These are phyloP conservation scores for Oncorhynchus kisutch DNA, from an alignment of 2,113 vertebrate genomes.

Conservation along the genomic window DNA sequence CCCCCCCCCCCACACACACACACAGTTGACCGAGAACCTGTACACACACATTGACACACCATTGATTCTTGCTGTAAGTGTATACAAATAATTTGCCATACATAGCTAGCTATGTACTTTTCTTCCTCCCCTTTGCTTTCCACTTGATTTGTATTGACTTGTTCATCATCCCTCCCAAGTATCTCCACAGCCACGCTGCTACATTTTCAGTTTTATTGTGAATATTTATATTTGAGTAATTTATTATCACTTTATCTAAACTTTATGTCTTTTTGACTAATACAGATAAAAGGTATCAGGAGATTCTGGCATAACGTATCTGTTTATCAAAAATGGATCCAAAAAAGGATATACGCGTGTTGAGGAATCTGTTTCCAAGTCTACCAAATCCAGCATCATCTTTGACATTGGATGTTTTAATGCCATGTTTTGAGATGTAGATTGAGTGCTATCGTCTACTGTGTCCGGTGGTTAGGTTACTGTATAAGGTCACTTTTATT, in stretches of 20 bases:
- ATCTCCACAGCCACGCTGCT: conserved; percentile 12
- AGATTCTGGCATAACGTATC: neutral
- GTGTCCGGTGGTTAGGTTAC: conserved; percentile 32
- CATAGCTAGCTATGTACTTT: conserved; percentile 19
- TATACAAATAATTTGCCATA: conserved; percentile 39
- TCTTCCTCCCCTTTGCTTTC: conserved; percentile 22
- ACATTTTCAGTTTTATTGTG: conserved; percentile 31
- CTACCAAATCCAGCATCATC: neutral
- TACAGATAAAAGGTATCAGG: conserved; percentile 21
- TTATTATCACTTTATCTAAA: neutral
- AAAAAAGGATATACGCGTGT: neutral
- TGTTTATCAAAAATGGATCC: conserved; percentile 7
- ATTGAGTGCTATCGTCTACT: conserved; percentile 2
- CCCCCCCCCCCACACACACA: conserved; percentile 1
- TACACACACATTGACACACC: conserved; percentile 18
- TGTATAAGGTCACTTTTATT: conserved; percentile 53
- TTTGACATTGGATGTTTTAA: conserved; percentile 2
- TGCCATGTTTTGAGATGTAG: too few species aligned
- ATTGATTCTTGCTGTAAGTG: conserved; percentile 38
- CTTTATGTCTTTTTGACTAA: conserved; percentile 2
- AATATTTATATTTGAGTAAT: conserved; percentile 23
- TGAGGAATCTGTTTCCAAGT: neutral
- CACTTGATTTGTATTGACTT: conserved; percentile 19
- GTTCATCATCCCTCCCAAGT: conserved; percentile 30
- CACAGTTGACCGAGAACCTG: too few species aligned